Percentiles rank a stretch among this genome's conserved stretches.
phyloP scores from a whole-genome alignment of 2,888 invertebrate genomes.

The Cheilosia urbana region DNA sequence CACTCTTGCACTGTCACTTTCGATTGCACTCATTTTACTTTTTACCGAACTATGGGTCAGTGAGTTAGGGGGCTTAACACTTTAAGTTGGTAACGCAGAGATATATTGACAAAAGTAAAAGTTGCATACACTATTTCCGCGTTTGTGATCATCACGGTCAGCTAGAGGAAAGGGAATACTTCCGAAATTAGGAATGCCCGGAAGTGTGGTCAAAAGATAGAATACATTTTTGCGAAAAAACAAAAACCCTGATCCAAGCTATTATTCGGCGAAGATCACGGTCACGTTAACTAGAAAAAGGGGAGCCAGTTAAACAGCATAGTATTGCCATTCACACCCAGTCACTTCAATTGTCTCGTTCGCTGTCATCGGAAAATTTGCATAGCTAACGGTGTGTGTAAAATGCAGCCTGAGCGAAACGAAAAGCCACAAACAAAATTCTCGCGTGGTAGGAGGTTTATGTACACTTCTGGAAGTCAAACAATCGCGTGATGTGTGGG shows the following conservation, averaged over 20 bases:
- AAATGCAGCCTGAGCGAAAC: conserved; percentile 59
- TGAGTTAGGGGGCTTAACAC: not conserved
- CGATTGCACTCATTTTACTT: conserved; percentile 39
- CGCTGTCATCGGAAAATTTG: conserved; percentile 69
- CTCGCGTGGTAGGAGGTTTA: conserved; percentile 40
- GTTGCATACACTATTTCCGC: conserved; percentile 50
- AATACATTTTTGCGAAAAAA: conserved; percentile 7
- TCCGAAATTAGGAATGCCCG: conserved; percentile 5
- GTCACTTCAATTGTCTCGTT: conserved; percentile 43
- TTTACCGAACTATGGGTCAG: conserved; percentile 16
- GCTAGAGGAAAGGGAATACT: conserved; percentile 16
- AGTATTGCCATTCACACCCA: not conserved
- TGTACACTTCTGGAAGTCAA: conserved; percentile 34
- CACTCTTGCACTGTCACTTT: conserved; percentile 66
- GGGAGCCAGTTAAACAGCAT: conserved; percentile 42
- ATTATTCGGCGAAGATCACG: conserved; percentile 50
- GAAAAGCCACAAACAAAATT: conserved; percentile 17
- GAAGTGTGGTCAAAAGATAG: conserved; percentile 17
- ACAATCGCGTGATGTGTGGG: conserved; percentile 59
- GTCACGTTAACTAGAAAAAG: conserved; percentile 35
- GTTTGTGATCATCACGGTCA: not conserved
- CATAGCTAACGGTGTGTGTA: conserved; percentile 61
- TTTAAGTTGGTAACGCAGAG: too few relatives aligned
- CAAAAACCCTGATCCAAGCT: conserved; percentile 37
- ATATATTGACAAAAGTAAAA: conserved; percentile 32